These are phyloP conservation scores for Eurystomus glaucurus DNA, from an alignment of 2,797 vertebrate genomes.

Conservation along the genomic window DNA sequence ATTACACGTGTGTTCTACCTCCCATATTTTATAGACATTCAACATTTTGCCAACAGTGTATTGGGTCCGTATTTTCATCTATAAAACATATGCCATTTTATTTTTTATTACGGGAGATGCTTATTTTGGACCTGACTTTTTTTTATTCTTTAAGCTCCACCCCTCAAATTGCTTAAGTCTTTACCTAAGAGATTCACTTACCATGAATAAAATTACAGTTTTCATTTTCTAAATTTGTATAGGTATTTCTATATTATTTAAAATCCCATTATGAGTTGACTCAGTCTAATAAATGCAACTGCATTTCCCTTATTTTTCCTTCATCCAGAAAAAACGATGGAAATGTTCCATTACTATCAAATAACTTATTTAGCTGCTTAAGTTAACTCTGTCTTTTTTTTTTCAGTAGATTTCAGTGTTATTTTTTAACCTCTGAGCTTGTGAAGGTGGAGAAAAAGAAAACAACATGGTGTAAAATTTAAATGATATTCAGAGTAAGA, in stretches of 20 bases:
- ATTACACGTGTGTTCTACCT: conserved; percentile 11
- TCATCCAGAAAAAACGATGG: background rate
- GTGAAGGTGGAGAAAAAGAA: background rate
- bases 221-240: background rate
- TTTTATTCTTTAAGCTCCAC: background rate
- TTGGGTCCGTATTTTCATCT: conserved; percentile 9
- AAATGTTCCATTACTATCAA: background rate
- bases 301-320: background rate
- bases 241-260: background rate
- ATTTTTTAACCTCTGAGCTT: background rate
- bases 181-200: background rate
- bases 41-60: background rate
- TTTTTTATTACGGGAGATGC: background rate
- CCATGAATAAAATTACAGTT: background rate
- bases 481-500: background rate
- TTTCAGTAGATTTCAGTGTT: background rate
- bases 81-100: conserved; percentile 6
- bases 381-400: background rate
- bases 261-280: background rate
- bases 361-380: background rate
- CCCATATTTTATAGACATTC: conserved; percentile 42
- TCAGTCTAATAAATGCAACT: conserved; percentile 11
- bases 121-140: conserved; percentile 5
- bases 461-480: background rate
- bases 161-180: background rate